Conservation (phyloP, 37 sponge, comb jelly and placozoan genomes). For the Bolinopsis microptera region DNA sequence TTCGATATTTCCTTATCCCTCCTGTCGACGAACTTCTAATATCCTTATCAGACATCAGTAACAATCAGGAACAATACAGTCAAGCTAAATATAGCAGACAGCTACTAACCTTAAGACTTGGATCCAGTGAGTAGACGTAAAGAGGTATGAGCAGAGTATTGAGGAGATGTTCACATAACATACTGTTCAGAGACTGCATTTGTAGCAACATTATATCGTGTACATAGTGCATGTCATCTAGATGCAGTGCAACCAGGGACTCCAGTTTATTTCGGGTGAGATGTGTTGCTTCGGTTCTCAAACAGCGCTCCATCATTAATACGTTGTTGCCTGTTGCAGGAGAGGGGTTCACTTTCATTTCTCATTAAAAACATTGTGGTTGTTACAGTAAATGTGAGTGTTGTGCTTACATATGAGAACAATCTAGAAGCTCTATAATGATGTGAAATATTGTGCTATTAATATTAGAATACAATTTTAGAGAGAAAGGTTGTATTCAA, state of each 20-base stretch:
- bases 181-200: slow-evolving; percentile 70
- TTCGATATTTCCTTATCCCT: too few species aligned
- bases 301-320: slow-evolving; percentile 86
- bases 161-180: slow-evolving; percentile 77
- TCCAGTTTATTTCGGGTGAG: slow-evolving; percentile 77
- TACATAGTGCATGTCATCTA: slow-evolving; percentile 94
- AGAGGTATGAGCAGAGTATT: slow-evolving; percentile 90
- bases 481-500: too few species aligned
- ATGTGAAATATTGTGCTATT: too few species aligned
- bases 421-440: too few species aligned
- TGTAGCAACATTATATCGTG: slow-evolving; percentile 86
- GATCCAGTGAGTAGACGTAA: slow-evolving; percentile 73
- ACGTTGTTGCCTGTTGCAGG: slow-evolving; percentile 73
- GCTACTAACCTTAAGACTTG: neutral
- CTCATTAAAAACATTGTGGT: too few species aligned
- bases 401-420: too few species aligned
- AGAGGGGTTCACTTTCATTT: too few species aligned
- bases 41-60: too few species aligned
- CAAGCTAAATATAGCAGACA: too few species aligned
- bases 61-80: too few species aligned
- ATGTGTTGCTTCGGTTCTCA: slow-evolving; percentile 82
- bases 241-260: slow-evolving; percentile 84
- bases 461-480: too few species aligned
- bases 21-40: neutral
- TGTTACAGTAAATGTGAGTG: too few species aligned